Evolutionary conservation across 1,140 invertebrate species (phyloP).

Genomic region (Aphelinus atriplicis): DNA sequence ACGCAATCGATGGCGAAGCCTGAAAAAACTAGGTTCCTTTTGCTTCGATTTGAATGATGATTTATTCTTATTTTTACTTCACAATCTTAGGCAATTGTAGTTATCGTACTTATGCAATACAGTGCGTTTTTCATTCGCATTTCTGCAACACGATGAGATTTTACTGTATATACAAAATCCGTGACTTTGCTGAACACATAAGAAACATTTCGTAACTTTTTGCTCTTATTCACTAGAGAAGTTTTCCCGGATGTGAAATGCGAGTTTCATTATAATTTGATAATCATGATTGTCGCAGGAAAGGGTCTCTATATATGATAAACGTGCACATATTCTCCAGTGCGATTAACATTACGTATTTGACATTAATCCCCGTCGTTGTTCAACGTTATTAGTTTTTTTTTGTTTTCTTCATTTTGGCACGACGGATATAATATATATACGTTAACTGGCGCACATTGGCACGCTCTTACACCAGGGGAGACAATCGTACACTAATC

Average conservation of each 20-base stretch:
- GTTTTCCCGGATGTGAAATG: too few relatives aligned
- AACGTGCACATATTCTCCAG: neutral
- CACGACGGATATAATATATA: neutral
- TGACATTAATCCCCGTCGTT: too few relatives aligned
- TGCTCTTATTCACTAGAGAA: too few relatives aligned
- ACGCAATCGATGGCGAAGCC: neutral
- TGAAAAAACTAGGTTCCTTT: conserved; percentile 14
- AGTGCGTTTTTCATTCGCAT: neutral
- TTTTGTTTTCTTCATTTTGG: neutral
- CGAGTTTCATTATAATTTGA: too few relatives aligned
- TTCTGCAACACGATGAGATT: neutral
- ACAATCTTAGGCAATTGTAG: conserved; percentile 18
- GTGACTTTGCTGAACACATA: conserved; percentile 24
- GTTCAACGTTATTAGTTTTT: neutral
- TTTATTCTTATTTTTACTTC: neutral
- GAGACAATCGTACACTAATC: too few relatives aligned
- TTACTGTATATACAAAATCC: conserved; percentile 20
- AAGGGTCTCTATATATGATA: neutral
- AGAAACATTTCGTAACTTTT: conserved; percentile 15
- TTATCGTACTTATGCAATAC: neutral
- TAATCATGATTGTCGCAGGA: too few relatives aligned
- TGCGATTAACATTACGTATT: too few relatives aligned
- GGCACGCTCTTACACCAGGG: neutral
- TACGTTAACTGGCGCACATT: neutral
- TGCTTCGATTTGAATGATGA: neutral